Conservation (phyloP, 2,113 vertebrate genomes). For the Cavia aperea region DNA sequence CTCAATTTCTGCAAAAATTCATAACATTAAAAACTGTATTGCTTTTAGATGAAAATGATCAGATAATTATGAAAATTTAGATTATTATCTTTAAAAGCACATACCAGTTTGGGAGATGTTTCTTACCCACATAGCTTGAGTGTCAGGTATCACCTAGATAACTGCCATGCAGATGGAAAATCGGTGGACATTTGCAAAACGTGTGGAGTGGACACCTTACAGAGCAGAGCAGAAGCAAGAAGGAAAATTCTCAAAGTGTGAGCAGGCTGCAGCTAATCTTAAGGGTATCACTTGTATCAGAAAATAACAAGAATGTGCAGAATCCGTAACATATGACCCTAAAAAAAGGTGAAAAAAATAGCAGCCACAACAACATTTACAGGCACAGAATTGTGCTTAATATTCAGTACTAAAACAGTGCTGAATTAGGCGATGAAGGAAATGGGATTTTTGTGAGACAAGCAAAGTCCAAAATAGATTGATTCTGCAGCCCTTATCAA, state of each 20-base stretch:
- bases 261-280: neutral
- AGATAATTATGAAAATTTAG: neutral
- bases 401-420: neutral
- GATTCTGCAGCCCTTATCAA: neutral
- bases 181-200: neutral
- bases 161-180: neutral
- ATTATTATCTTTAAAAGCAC: neutral
- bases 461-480: neutral
- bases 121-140: neutral
- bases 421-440: neutral
- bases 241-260: neutral
- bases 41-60: neutral
- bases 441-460: neutral
- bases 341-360: neutral
- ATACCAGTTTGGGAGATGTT: neutral
- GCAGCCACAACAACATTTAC: neutral
- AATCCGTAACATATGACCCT: neutral
- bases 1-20: neutral
- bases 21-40: neutral
- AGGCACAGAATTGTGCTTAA: neutral
- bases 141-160: neutral
- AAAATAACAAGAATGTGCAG: neutral
- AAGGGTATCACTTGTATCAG: neutral
- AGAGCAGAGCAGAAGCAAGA: neutral
- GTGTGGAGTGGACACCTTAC: neutral